A percentile compares a stretch with the other conserved stretches of the same genome.
Evolutionary conservation across 2,888 invertebrate genomes (phyloP).

Genomic region (Tetramorium bicarinatum): DNA sequence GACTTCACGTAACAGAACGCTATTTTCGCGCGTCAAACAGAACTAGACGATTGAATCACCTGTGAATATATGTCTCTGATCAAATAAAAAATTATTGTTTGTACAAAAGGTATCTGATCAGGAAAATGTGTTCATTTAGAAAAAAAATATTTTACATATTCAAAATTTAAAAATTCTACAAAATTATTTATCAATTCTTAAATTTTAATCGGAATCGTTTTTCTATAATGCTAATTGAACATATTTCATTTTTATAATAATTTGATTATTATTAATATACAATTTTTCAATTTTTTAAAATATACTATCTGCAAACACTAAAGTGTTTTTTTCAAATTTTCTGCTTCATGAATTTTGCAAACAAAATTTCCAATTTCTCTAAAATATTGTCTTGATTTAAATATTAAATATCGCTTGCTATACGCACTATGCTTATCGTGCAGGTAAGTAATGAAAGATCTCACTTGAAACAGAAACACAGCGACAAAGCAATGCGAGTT

Average conservation of each 20-base stretch:
- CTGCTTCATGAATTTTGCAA: neutral
- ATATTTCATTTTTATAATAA: neutral
- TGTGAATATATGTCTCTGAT: neutral
- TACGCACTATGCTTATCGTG: neutral
- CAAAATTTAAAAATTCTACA: neutral
- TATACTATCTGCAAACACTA: neutral
- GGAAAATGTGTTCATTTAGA: neutral
- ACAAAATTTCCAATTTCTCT: neutral
- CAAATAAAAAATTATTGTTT: neutral
- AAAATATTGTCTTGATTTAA: neutral
- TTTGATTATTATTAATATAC: neutral
- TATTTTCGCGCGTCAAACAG: neutral
- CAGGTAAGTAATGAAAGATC: conserved; percentile 18
- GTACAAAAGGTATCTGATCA: neutral
- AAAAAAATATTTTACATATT: neutral
- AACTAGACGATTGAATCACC: conserved; percentile 19
- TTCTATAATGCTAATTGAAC: neutral
- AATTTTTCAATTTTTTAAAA: neutral
- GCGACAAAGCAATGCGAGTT: conserved; percentile 15
- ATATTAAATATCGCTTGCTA: neutral
- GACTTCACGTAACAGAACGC: conserved; percentile 12
- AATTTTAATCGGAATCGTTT: neutral
- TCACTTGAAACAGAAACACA: neutral
- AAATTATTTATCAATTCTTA: neutral
- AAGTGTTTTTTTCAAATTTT: neutral